These are phyloP conservation scores for Corythornis vintsioides DNA, from an alignment of 2,113 vertebrate species.

Conservation along the genomic window DNA sequence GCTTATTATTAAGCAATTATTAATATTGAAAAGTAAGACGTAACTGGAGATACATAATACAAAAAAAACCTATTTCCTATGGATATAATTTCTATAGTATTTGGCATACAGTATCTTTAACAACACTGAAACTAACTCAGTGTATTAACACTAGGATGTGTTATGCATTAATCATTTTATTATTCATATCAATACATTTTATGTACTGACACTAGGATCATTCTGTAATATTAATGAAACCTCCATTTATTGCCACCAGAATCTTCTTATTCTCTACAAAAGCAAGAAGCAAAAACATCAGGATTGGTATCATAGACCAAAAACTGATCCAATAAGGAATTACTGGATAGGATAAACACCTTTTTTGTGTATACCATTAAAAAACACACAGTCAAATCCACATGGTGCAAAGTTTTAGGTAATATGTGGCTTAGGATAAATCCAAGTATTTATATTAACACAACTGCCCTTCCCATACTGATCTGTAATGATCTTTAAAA, in stretches of 20 bases:
- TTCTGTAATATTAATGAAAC: neutral
- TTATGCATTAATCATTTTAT: neutral
- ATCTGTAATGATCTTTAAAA: neutral
- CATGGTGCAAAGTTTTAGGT: neutral
- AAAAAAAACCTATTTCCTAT: fast-evolving
- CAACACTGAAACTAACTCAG: neutral
- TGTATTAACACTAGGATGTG: neutral
- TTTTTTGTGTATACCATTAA: neutral
- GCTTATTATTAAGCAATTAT: neutral
- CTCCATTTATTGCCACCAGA: neutral
- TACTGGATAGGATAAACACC: no score
- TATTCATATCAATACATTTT: neutral
- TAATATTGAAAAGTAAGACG: neutral
- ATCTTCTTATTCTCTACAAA: neutral
- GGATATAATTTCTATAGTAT: neutral
- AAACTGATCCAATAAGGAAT: neutral
- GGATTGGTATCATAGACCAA: neutral
- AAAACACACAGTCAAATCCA: neutral
- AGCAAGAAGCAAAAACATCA: neutral
- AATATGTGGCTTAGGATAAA: neutral
- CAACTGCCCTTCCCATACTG: neutral
- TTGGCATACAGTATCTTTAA: neutral
- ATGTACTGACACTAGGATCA: neutral
- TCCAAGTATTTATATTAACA: neutral
- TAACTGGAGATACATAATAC: neutral